Base-by-base conservation (phyloP, 2,113 vertebrate genomes). In the Rhinolophus ferrumequinum region DNA sequence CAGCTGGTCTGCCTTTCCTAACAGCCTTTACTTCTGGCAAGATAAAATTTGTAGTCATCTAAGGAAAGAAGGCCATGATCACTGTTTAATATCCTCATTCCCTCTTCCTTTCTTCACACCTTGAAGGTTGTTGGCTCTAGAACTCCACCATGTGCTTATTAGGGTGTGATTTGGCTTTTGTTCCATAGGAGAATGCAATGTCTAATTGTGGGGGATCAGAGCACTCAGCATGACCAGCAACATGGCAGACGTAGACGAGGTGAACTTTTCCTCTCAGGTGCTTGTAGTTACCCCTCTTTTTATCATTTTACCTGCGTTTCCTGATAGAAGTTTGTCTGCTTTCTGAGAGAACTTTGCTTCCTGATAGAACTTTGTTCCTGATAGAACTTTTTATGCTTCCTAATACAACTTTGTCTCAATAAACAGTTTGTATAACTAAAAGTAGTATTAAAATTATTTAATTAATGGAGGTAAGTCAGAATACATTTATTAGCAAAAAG, bases 11-110 rank as follows among this genome's bases (percentile, higher is more conserved):
- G 50, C 28, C 56, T 93, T 93, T 85, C 41, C 50, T 94, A 6
- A 62, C 16, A 79, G n/a, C 30, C 75, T 95, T 92, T 81, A 41
- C 38, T 90, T 94, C 24, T 84, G 70, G 44, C 50, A 64, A 84
- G 35, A 58, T 93, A 70, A 81, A 79, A 70, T 87, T 44, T 67
- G 8, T 84, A 54, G 60, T 81, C 64, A 70, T 64, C 11, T 77
- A 56, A 92, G 56, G 77, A 91, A 84, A 90, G 56, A 13, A 60
- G n/a, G 41, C n/a, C 21, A 26, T 60, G 79, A 94, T 26, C 44
- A 64, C 41, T 72, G 28, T 83, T 92, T 67, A 76, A 80, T 93
- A 70, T 62, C 14, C 33, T 83, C 19, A 41, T 70, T 81, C 18
- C 47, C 10, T 35, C 16, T 87, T 54, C 33, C 33, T 88, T 77